phyloP scores from a whole-genome alignment of 1,140 invertebrate species.

The Orussus abietinus region DNA sequence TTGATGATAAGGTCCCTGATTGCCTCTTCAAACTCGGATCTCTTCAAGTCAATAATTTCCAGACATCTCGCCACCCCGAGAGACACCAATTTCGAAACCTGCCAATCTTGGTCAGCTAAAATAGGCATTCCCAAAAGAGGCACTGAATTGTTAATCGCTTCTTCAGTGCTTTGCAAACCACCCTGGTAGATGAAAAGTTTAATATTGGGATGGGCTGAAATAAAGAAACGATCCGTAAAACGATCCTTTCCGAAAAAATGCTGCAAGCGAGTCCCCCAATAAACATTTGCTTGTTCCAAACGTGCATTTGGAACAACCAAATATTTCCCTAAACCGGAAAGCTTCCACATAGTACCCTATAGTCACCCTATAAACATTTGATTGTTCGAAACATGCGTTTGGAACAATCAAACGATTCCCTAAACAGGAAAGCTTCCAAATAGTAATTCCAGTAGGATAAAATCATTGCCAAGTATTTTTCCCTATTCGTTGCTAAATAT shows the following conservation, averaged over 20 bases:
- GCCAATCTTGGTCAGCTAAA: constrained; percentile 30
- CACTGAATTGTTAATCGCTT: constrained; percentile 46
- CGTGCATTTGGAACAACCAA: too few relatives aligned
- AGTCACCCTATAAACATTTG: too few relatives aligned
- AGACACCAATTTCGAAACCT: constrained; percentile 21
- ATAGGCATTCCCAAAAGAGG: constrained; percentile 52
- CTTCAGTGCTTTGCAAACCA: constrained; percentile 52
- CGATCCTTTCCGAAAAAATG: neutral
- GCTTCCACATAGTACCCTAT: too few relatives aligned
- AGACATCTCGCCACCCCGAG: constrained; percentile 25
- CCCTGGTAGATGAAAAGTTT: constrained; percentile 55
- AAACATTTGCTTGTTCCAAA: too few relatives aligned
- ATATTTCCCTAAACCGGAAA: too few relatives aligned
- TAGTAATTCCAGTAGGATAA: too few relatives aligned
- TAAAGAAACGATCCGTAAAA: constrained; percentile 10
- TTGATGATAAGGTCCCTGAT: constrained; percentile 26
- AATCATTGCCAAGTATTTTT: too few relatives aligned
- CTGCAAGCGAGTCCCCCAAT: too few relatives aligned
- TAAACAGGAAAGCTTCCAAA: too few relatives aligned
- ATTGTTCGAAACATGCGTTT: too few relatives aligned
- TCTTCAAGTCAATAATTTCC: constrained; percentile 15
- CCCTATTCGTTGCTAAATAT: too few relatives aligned
- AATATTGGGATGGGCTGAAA: constrained; percentile 44
- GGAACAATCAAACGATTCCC: too few relatives aligned
- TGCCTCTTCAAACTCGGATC: constrained; percentile 12